Base-by-base conservation (phyloP, 2,113 vertebrate species). In the Desmodus rotundus region DNA sequence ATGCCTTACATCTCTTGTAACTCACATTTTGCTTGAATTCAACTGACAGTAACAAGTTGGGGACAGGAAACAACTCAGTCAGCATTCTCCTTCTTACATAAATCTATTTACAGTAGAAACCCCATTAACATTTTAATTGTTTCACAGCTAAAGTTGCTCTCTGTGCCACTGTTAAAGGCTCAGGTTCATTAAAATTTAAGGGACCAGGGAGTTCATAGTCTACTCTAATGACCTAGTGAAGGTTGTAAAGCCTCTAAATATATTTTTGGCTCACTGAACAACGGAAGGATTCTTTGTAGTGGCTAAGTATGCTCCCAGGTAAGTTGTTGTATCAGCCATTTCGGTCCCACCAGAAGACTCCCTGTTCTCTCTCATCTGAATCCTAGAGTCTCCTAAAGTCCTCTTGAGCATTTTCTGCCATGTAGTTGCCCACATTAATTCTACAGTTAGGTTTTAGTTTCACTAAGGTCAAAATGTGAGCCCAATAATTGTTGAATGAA, bases 81-180 rank as follows among this genome's bases (percentile, higher is more conserved):
- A 96, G 96, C 94, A 77, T 84, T 95, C 92, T 87, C 43, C 7
- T 45, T 74, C 84, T 93, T 96, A 93, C 93, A 94, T 95, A 96
- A 96, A 97, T 96, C 95, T 96, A 77, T 91, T 96, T 96, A 94
- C 73, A 86, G 82, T 90, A 84, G 96, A 94, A 95, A 88, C 31
- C 7, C 91, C 63, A 95, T 97, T 97, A 96, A 95, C 97, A 97
- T 97, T 93, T 96, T 97, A 97, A 96, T 98, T 97, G 96, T 98
- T 96, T 96, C 56, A 74, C 88, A 91, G 93, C 73, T 94, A 89
- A 97, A 95, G 91, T 96, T 91, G 77, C 91, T 96, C 52, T 94
- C 76, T 22, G 56, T 68, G 78, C 94, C 88, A 93, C 95, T 70
- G 88, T 97, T 95, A 95, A 94, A 97, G 58, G 45, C 91, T 94